Evolutionary conservation across 1,140 invertebrate species (phyloP).

Genomic region (Trypoxylus dichotomus): DNA sequence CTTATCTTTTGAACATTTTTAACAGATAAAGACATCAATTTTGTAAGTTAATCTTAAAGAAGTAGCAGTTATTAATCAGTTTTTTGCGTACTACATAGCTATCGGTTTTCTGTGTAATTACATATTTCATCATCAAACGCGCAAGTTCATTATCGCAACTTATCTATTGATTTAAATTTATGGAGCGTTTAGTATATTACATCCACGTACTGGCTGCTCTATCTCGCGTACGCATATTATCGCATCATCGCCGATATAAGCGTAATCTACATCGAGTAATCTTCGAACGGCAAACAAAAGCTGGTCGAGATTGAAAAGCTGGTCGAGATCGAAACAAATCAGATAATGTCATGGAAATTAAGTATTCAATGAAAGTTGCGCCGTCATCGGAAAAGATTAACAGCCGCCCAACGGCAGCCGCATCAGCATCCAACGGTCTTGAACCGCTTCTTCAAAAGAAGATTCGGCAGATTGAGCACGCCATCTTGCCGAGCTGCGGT

Average conservation of each 20-base stretch:
- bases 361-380: conserved; percentile 1
- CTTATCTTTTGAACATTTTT: too few species aligned
- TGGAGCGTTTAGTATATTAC: not conserved
- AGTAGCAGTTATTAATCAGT: too few species aligned
- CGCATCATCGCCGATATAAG: not conserved
- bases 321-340: not conserved
- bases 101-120: too few species aligned
- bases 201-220: not conserved
- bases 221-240: not conserved
- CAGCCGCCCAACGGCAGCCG: not conserved
- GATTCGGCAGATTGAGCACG: not conserved
- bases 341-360: conserved; percentile 15
- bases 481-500: not conserved
- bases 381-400: conserved; percentile 12
- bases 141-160: too few species aligned
- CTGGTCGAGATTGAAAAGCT: not conserved
- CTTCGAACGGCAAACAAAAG: not conserved
- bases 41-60: too few species aligned
- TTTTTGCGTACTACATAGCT: too few species aligned
- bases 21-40: too few species aligned
- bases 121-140: too few species aligned
- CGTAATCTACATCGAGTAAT: not conserved
- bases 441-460: not conserved
- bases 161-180: too few species aligned
- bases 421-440: not conserved